Base-by-base conservation (phyloP, 2,888 invertebrate species). In the Heliconius aoede region DNA sequence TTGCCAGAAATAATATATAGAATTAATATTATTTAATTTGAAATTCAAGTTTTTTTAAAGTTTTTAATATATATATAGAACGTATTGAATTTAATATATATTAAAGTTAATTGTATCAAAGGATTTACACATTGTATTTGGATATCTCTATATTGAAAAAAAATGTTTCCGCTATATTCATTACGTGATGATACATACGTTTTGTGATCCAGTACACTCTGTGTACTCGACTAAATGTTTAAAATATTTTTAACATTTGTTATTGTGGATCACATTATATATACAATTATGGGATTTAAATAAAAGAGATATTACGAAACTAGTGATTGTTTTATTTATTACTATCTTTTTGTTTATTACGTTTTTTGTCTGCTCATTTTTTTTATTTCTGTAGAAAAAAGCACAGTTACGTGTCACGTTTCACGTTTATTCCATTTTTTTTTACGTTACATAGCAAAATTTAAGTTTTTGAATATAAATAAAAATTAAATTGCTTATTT, bases 261-360 rank as follows among this genome's bases (percentile, higher is more conserved):
- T 74, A 60, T 75, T 74, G 60, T 76, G 78, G 72, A 74, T 74
- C 76, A 78, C 80, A 78, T 76, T 73, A 76, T 60, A 78, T 74
- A 76, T 60, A 78, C 73, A 55, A 72, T 79, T 64, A 62, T 74
- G 74, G 65, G 40, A 78, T 73, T 76, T 76, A 62, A 84, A 83
- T 85, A 84, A 85, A 85, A 81, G 82, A 83, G 84, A 84, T 83
- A 82, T 83, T 83, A 84, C 62, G 76, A 77, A 72, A 36, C 9
- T 26, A 51, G 36, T 26, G n/a, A 30, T 78, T 61, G 65, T 73
- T 73, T 76, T 28, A 46, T 32, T 24, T 1, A n/a, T 30, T 69
- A 8, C 8, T 15, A 4, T 51, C 21, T 21, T 58, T 26, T 67
- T 32, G 24, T n/a, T 55, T 55, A 55, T n/a, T 55, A 2, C 18